Conservation (phyloP, 1,140 invertebrate species). For the Listronotus oregonensis region DNA sequence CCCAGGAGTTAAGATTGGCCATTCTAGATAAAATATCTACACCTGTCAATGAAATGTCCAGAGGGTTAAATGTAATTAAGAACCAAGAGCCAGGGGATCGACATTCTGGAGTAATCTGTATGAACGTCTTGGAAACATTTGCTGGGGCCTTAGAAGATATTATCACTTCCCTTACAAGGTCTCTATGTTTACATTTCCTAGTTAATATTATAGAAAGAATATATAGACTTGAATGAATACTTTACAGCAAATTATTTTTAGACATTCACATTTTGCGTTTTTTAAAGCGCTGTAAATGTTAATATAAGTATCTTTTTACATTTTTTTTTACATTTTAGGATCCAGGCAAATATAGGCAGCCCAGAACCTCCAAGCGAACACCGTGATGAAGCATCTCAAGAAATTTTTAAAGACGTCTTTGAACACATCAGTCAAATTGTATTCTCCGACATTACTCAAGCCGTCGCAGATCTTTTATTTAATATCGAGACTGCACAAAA, state of each 20-base stretch:
- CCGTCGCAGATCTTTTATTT: slow-evolving; percentile 47
- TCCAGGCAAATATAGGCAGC: slow-evolving; percentile 22
- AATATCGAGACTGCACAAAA: slow-evolving; percentile 51
- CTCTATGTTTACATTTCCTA: not conserved
- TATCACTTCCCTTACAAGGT: slow-evolving; percentile 50
- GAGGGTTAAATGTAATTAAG: slow-evolving; percentile 57
- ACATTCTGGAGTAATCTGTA: slow-evolving; percentile 45
- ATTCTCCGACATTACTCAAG: slow-evolving; percentile 46
- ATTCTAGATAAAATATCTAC: slow-evolving; percentile 59
- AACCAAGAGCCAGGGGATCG: slow-evolving; percentile 36
- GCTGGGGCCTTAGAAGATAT: slow-evolving; percentile 59
- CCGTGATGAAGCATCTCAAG: slow-evolving; percentile 23
- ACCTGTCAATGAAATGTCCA: slow-evolving; percentile 59
- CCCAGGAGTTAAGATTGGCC: slow-evolving; percentile 59
- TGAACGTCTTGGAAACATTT: slow-evolving; percentile 59
- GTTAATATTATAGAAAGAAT: too few relatives aligned
- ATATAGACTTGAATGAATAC: too few relatives aligned
- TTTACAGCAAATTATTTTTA: too few relatives aligned
- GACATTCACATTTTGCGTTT: too few relatives aligned
- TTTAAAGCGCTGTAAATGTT: too few relatives aligned
- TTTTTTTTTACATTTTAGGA: slow-evolving; percentile 20
- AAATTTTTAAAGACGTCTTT: slow-evolving; percentile 53
- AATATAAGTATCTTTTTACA: too few relatives aligned
- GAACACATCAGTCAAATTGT: slow-evolving; percentile 53
- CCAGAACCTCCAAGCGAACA: slow-evolving; percentile 18